These are phyloP conservation scores for Podocnemis expansa DNA, from an alignment of 2,113 vertebrate species.

Conservation along the genomic window DNA sequence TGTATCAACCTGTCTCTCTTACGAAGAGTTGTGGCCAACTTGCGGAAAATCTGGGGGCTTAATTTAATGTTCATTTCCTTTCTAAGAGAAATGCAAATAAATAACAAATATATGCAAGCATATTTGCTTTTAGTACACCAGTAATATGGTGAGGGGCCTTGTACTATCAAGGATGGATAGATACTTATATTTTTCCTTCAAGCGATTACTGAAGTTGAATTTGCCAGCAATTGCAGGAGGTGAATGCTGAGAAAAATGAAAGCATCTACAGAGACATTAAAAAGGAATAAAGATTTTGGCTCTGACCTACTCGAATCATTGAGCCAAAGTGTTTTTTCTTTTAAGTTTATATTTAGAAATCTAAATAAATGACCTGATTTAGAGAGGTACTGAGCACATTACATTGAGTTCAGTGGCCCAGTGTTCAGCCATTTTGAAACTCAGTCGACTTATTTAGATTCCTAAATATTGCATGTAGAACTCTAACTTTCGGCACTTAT, in stretches of 20 bases:
- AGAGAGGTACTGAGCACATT: not conserved
- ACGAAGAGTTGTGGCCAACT: not conserved
- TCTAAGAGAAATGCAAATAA: not conserved
- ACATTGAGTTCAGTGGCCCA: rapidly evolving
- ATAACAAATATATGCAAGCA: not conserved
- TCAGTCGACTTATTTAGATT: not conserved
- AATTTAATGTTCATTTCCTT: not conserved
- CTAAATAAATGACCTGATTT: not conserved
- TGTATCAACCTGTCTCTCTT: not conserved
- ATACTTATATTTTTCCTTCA: not conserved
- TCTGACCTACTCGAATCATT: not conserved
- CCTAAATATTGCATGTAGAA: rapidly evolving
- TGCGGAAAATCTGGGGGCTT: not conserved
- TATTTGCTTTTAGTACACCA: not conserved
- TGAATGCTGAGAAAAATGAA: not conserved
- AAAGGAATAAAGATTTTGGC: not conserved
- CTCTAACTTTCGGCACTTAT: not conserved
- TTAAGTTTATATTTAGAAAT: not conserved
- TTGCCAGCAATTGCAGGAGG: not conserved
- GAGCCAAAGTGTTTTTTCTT: not conserved
- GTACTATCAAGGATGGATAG: not conserved
- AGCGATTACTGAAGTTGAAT: not conserved
- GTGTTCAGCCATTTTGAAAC: constrained; percentile 18
- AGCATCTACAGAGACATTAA: not conserved
- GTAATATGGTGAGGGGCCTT: not conserved